These are phyloP conservation scores for Chrysemys picta DNA, from an alignment of 2,113 vertebrate species.

Conservation along the genomic window DNA sequence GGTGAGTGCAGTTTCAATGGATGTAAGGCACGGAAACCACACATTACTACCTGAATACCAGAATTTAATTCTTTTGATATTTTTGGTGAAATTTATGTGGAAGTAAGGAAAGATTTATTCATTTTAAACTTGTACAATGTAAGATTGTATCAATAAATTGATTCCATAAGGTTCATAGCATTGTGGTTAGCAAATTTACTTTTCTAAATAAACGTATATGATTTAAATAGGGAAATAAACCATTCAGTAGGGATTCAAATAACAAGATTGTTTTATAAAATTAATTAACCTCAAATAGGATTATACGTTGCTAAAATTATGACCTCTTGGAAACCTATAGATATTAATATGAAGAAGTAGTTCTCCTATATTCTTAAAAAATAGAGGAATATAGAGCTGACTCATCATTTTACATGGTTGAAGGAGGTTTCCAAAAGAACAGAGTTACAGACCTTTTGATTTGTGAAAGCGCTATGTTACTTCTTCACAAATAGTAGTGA, in stretches of 20 bases:
- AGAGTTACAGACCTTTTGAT: neutral
- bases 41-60: neutral
- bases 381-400: neutral
- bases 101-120: neutral
- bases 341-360: neutral
- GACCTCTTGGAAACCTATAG: neutral
- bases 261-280: neutral
- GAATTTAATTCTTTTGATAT: neutral
- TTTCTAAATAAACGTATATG: neutral
- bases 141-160: accelerated
- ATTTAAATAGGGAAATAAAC: neutral
- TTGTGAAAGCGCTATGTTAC: neutral
- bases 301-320: neutral
- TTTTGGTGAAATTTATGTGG: neutral
- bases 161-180: neutral
- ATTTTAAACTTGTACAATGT: neutral
- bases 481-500: neutral
- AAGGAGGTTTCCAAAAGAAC: conserved; percentile 5
- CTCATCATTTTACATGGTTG: neutral
- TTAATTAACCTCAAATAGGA: neutral
- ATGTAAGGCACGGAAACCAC: neutral
- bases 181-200: neutral
- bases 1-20: no score
- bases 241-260: neutral
- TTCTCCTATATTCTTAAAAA: neutral